These are phyloP conservation scores for Neocrepidodera transversa DNA, from an alignment of 2,888 invertebrate genomes.

Conservation along the genomic window DNA sequence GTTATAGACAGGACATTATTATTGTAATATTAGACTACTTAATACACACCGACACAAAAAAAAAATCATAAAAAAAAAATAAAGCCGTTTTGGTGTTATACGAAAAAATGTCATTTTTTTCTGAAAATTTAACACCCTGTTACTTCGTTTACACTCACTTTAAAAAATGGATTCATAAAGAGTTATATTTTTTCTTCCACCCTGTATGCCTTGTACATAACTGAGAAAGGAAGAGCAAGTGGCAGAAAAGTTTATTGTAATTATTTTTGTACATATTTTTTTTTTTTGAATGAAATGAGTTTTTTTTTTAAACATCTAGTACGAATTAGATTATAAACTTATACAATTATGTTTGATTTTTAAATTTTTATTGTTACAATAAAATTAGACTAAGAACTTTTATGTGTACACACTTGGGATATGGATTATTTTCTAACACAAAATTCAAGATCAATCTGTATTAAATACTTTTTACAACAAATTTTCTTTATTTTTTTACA, in stretches of 20 bases:
- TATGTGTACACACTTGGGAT: conserved; percentile 17
- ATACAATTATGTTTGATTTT: conserved; percentile 36
- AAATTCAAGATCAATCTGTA: no score
- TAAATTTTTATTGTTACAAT: conserved; percentile 33
- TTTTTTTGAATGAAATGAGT: conserved; percentile 27
- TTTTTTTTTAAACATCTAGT: conserved; percentile 30
- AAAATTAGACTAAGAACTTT: conserved; percentile 23
- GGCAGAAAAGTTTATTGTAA: conserved; percentile 34
- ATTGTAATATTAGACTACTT: no score
- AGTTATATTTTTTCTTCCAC: conserved; percentile 4
- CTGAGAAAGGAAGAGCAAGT: conserved; percentile 4
- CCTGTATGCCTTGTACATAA: conserved; percentile 14
- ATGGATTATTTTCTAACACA: conserved; percentile 5
- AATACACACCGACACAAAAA: no score
- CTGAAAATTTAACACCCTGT: no score
- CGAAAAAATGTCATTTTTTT: no score
- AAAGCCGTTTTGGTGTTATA: no score
- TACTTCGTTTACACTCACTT: no score
- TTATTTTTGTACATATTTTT: conserved; percentile 40
- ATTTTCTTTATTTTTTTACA: neutral
- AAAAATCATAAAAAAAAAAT: no score
- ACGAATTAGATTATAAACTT: conserved; percentile 29
- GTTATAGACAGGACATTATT: no score
- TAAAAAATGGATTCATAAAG: no score
- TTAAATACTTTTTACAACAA: neutral